phyloP scores from a whole-genome alignment of 2,797 vertebrate genomes.

The Rallus crepitans region DNA sequence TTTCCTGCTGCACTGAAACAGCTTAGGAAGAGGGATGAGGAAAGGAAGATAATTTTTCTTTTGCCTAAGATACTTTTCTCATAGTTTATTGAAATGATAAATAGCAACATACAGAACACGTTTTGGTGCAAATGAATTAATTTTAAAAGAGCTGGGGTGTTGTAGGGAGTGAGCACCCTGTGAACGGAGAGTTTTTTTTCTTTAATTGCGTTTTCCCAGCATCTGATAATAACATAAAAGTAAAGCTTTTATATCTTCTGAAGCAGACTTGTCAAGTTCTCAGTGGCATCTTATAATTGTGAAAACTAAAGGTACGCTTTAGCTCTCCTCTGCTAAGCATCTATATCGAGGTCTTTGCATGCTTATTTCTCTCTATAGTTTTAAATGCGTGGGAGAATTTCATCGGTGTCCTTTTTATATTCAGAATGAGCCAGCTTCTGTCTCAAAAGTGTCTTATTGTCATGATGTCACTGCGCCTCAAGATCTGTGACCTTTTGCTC shows the following conservation, averaged over 20 bases:
- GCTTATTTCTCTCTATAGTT: constrained; percentile 75
- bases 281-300: constrained; percentile 49
- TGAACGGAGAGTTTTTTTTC: constrained; percentile 7
- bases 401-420: constrained; percentile 90
- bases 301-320: constrained; percentile 67
- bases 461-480: constrained; percentile 97
- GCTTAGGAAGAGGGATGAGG: constrained; percentile 20
- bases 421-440: constrained; percentile 94
- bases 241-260: constrained; percentile 48
- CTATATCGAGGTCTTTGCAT: constrained; percentile 65
- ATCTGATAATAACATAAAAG: constrained; percentile 43
- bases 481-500: constrained; percentile 96
- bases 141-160: constrained; percentile 33
- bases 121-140: constrained; percentile 23
- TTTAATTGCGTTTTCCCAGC: constrained; percentile 59
- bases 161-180: background rate
- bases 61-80: constrained; percentile 12
- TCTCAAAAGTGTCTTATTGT: constrained; percentile 97
- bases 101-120: constrained; percentile 39
- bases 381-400: constrained; percentile 95
- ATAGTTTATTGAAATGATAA: constrained; percentile 28
- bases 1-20: constrained; percentile 33
- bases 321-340: constrained; percentile 50
- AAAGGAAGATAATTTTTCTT: constrained; percentile 5
- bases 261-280: constrained; percentile 43